Percentiles rank a stretch among this genome's conserved stretches.
phyloP scores from a whole-genome alignment of 2,797 vertebrate genomes.

The Sebastes paucispinis region DNA sequence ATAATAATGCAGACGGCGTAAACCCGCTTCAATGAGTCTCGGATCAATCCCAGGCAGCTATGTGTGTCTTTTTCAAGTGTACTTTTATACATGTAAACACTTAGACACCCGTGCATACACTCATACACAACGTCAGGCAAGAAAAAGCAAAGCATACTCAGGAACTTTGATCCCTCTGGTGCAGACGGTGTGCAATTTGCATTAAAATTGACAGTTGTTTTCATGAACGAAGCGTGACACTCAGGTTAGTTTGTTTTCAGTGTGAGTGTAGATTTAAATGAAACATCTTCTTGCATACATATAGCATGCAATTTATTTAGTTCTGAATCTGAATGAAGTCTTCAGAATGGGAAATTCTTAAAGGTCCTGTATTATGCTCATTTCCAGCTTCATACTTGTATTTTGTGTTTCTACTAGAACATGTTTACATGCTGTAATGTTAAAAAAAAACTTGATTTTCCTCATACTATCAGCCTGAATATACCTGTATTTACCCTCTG shows the following conservation, averaged over 20 bases:
- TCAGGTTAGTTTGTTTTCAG: constrained; percentile 20
- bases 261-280: constrained; percentile 8
- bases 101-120: not conserved
- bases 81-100: constrained; percentile 1
- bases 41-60: constrained; percentile 26
- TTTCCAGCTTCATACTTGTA: too few relatives aligned
- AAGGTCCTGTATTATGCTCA: too few relatives aligned
- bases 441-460: too few relatives aligned
- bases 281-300: not conserved
- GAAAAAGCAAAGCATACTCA: not conserved
- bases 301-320: constrained; percentile 1
- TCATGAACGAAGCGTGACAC: constrained; percentile 29
- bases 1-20: constrained; percentile 26
- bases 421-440: too few relatives aligned
- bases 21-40: constrained; percentile 14
- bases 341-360: too few relatives aligned
- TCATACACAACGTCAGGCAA: not conserved
- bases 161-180: constrained; percentile 15
- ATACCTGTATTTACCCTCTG: too few relatives aligned
- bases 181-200: constrained; percentile 27
- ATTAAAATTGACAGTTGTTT: constrained; percentile 11
- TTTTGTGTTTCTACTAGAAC: too few relatives aligned
- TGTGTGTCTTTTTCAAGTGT: not conserved
- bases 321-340: not conserved
- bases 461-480: too few relatives aligned